phyloP scores from a whole-genome alignment of 2,797 vertebrate species.

The Enteromius fasciolatus region DNA sequence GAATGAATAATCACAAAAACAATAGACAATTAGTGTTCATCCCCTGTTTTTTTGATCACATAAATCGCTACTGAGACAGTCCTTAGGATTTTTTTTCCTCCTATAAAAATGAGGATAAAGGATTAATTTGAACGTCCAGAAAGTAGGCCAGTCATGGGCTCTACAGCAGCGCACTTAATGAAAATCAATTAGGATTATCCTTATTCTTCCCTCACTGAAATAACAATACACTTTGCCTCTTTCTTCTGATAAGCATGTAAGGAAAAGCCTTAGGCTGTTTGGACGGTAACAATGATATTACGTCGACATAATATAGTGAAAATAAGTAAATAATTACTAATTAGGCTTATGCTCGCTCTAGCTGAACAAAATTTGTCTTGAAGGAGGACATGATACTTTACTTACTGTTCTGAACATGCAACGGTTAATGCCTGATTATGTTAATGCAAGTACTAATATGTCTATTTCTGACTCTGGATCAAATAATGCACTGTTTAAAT shows the following conservation, averaged over 20 bases:
- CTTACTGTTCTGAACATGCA: constrained; percentile 16
- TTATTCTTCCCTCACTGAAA: constrained; percentile 71
- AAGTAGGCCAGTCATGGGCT: constrained; percentile 46
- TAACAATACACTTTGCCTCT: constrained; percentile 66
- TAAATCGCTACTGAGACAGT: constrained; percentile 39
- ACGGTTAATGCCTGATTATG: constrained; percentile 39
- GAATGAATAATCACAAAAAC: constrained; percentile 34
- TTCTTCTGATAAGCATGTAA: constrained; percentile 54
- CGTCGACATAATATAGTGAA: constrained; percentile 32
- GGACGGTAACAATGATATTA: constrained; percentile 24
- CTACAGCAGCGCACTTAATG: constrained; percentile 53
- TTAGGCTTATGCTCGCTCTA: constrained; percentile 42
- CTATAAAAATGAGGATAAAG: constrained; percentile 24
- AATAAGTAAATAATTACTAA: constrained; percentile 49
- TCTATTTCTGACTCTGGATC: constrained; percentile 33
- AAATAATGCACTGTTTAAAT: constrained; percentile 36
- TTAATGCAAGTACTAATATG: constrained; percentile 41
- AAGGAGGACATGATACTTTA: constrained; percentile 46
- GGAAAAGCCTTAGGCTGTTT: constrained; percentile 43
- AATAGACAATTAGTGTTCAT: constrained; percentile 41
- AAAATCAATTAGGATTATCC: constrained; percentile 72
- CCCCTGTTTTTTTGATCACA: constrained; percentile 28
- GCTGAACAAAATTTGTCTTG: constrained; percentile 41
- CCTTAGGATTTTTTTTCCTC: constrained; percentile 26
- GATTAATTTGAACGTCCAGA: constrained; percentile 27